Evolutionary conservation across 2,113 vertebrate genomes (phyloP).

Genomic region (Drymodes brunneopygia): DNA sequence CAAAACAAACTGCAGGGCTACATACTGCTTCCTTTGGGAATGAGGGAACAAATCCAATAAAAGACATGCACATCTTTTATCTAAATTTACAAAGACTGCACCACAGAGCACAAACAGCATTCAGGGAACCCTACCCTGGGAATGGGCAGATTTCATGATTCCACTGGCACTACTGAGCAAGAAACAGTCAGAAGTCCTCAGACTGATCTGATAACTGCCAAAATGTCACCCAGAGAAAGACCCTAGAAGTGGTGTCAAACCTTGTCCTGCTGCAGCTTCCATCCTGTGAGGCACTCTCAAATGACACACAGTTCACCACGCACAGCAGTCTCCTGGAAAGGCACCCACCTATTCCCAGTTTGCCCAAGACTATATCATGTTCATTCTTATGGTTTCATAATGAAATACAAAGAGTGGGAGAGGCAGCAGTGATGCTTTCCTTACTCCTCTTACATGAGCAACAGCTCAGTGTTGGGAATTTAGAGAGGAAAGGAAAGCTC

Average conservation of each 20-base stretch:
- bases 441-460: neutral
- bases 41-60: neutral
- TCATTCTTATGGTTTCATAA: rapidly evolving
- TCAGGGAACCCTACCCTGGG: neutral
- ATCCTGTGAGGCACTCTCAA: neutral
- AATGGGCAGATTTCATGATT: neutral
- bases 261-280: neutral
- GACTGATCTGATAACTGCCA: neutral
- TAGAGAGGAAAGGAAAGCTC: neutral
- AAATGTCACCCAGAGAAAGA: neutral
- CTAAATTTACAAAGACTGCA: neutral
- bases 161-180: neutral
- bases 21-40: neutral
- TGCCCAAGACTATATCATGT: neutral
- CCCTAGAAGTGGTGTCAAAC: neutral
- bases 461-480: neutral
- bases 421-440: neutral
- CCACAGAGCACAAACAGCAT: neutral
- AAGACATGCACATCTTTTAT: neutral
- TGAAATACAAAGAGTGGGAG: neutral
- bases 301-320: neutral
- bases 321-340: neutral
- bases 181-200: neutral
- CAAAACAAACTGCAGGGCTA: neutral
- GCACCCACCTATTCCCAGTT: neutral